Conservation (phyloP, 2,888 invertebrate species). For the Aphrophora alni region DNA sequence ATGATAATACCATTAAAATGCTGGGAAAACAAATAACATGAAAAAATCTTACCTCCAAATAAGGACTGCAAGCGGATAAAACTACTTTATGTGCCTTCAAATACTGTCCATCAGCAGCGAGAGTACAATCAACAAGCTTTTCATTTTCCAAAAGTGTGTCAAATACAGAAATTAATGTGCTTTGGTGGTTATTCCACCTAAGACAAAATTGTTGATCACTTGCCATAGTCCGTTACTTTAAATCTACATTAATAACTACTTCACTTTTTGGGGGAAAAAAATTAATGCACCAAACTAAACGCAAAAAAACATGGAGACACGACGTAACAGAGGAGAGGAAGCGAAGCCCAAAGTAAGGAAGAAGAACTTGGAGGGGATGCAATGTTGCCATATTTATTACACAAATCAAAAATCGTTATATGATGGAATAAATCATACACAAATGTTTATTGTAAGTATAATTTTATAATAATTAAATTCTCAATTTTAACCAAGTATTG, state of each 20-base stretch:
- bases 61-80: constrained; percentile 74
- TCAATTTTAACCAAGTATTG: too few species aligned
- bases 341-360: constrained; percentile 36
- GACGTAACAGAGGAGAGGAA: constrained; percentile 38
- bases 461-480: too few species aligned
- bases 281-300: constrained; percentile 35
- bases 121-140: constrained; percentile 90
- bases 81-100: constrained; percentile 95
- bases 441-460: too few species aligned
- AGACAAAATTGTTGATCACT: constrained; percentile 84
- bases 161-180: constrained; percentile 89
- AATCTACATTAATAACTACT: neutral
- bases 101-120: constrained; percentile 91
- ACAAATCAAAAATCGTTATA: too few species aligned
- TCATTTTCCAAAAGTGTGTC: constrained; percentile 90
- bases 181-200: constrained; percentile 95
- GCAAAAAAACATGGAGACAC: constrained; percentile 40
- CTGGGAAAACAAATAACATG: too few species aligned
- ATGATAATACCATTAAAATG: too few species aligned
- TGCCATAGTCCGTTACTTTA: constrained; percentile 41
- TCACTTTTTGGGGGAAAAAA: constrained; percentile 18
- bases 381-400: constrained; percentile 20
- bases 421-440: too few species aligned
- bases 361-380: neutral
- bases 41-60: constrained; percentile 62